A percentile compares a stretch with the other conserved stretches of the same genome.
phyloP scores from a whole-genome alignment of 2,113 vertebrate species.

The Crotalus horridus region DNA sequence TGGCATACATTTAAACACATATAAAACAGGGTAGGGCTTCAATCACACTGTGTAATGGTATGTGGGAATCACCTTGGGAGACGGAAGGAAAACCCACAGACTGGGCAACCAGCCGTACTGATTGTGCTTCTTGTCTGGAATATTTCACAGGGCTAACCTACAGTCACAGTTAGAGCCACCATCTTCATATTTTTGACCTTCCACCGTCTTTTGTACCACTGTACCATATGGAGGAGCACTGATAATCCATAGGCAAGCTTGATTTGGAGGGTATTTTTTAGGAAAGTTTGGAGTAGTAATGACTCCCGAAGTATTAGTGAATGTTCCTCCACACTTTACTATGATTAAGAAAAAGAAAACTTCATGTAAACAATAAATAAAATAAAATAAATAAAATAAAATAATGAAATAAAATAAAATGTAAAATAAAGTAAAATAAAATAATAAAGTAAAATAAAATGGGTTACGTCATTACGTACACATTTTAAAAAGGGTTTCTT shows the following conservation, averaged over 20 bases:
- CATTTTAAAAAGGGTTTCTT: not conserved
- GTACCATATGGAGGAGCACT: conserved; percentile 47
- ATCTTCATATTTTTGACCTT: not conserved
- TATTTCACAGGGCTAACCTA: not conserved
- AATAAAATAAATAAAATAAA: not conserved
- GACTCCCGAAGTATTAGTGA: conserved; percentile 46
- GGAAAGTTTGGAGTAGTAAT: conserved; percentile 64
- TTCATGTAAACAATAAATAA: not conserved
- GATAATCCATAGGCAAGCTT: conserved; percentile 63
- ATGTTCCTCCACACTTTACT: conserved; percentile 66
- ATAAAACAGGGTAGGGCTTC: too few relatives aligned
- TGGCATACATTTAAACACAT: not conserved
- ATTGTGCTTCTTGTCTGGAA: not conserved
- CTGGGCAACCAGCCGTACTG: not conserved
- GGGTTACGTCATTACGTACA: not conserved
- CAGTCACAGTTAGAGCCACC: not conserved
- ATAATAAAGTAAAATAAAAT: not conserved
- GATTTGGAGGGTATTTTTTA: conserved; percentile 50
- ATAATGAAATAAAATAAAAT: not conserved
- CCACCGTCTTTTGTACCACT: too few relatives aligned
- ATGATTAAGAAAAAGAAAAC: conserved; percentile 6
- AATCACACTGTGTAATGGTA: not conserved
- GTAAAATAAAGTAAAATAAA: not conserved
- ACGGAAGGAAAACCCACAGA: not conserved
- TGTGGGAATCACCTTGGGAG: not conserved